Evolutionary conservation across 1,140 invertebrate species (phyloP), one percentile per base, ranked within the genome.

Genomic region (Grapholita molesta): DNA sequence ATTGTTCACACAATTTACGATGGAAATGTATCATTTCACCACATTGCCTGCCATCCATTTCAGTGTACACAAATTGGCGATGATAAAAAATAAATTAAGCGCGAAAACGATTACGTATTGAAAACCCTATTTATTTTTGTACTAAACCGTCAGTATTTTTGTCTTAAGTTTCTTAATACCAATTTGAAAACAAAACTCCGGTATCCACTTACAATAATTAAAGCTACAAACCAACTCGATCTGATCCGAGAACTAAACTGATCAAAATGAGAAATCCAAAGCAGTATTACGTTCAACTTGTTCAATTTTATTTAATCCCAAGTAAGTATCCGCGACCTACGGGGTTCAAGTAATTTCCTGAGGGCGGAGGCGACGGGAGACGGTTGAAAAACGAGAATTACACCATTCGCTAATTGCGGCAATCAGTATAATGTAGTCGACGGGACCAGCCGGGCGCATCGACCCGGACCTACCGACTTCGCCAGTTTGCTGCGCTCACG

Each of bases 401-500:
- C 85, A 86, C 85, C 86, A 88, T 88, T 84, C 88, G 82, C 86
- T 90, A 90, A 90, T 90, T 90, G 84, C 84, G 78, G 86, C 85
- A 88, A 90, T 90, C 88, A 88, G 80, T 88, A 85, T 90, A 90
- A 90, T 90, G 88, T 90, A 88, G 86, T 88, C 86, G 83, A 81
- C 84, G 82, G 83, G 83, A 83, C 83, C 76, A 75, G 81, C 79
- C 83, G 83, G 79, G 75, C 70, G 74, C 80, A 73, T 73, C 73
- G 71, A 75, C 80, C 78, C 76, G 77, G 77, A 77, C 25, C 33
- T 35, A 28, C 38, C 38, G 21, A 28, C 66, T 25, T 25, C 55
- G 55, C 24, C 38, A 48, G 38, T 48, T 18, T 9, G 66, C 15
- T 48, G 15, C 66, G 66, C 21, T 23, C 66, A 18, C 64, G 64